Conservation (phyloP, 1,140 invertebrate genomes). For the Atta cephalotes region DNA sequence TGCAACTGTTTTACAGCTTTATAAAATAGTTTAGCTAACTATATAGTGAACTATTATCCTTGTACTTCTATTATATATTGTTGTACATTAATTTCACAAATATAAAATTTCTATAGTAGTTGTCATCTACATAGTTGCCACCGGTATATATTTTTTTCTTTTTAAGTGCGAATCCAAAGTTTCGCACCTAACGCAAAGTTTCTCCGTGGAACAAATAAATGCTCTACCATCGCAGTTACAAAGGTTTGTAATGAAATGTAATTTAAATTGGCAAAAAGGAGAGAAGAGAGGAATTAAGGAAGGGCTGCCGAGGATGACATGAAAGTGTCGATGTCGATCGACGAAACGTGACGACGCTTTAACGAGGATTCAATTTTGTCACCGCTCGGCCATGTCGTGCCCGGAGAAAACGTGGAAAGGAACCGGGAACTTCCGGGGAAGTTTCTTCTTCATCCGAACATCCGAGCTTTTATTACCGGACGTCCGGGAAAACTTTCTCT, state of each 20-base stretch:
- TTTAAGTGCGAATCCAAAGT: not conserved
- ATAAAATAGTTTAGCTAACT: too few species aligned
- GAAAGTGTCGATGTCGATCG: slow-evolving; percentile 76
- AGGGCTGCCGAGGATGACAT: slow-evolving; percentile 3
- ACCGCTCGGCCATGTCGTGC: not conserved
- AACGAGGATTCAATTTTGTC: slow-evolving; percentile 79
- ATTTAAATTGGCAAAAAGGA: slow-evolving; percentile 66
- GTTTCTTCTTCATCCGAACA: not conserved
- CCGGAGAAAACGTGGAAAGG: slow-evolving; percentile 8
- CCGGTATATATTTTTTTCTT: too few species aligned
- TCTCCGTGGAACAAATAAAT: not conserved
- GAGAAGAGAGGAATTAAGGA: not conserved
- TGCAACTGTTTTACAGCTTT: too few species aligned
- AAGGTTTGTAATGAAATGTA: slow-evolving; percentile 67
- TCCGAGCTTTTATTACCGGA: slow-evolving; percentile 40
- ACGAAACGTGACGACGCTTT: slow-evolving; percentile 77
- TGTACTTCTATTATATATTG: too few species aligned
- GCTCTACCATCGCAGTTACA: not conserved
- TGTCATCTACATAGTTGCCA: too few species aligned
- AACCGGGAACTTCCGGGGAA: slow-evolving; percentile 13
- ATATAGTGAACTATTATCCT: too few species aligned
- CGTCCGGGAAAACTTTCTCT: slow-evolving; percentile 40
- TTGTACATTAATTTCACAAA: too few species aligned
- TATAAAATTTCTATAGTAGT: too few species aligned
- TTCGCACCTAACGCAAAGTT: not conserved